Evolutionary conservation across 2,888 invertebrate species (phyloP).

Genomic region (Cryptocephalus moraei): DNA sequence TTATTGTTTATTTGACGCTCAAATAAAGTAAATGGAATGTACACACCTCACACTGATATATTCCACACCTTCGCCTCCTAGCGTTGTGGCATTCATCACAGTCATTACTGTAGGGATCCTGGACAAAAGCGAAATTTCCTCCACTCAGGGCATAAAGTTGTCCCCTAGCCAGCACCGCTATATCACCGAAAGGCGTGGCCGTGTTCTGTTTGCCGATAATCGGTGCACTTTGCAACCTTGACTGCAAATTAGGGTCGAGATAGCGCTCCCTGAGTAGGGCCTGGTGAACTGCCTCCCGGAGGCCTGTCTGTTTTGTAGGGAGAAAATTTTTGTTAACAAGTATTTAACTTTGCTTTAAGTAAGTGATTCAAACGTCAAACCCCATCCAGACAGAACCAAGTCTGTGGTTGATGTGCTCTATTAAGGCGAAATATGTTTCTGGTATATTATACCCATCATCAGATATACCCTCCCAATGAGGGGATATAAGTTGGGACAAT

Average conservation of each 20-base stretch:
- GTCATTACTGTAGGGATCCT: slow-evolving; percentile 35
- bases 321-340: no score
- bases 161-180: slow-evolving; percentile 54
- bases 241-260: slow-evolving; percentile 39
- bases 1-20: no score
- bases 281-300: slow-evolving; percentile 57
- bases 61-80: slow-evolving; percentile 9
- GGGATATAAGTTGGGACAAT: no score
- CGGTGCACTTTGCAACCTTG: slow-evolving; percentile 22
- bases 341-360: no score
- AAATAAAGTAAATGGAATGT: not conserved
- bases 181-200: slow-evolving; percentile 50
- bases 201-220: slow-evolving; percentile 29
- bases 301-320: slow-evolving; percentile 30
- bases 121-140: slow-evolving; percentile 45
- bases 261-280: slow-evolving; percentile 50
- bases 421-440: no score
- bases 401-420: no score
- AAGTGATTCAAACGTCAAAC: no score
- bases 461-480: no score
- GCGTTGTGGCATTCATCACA: slow-evolving; percentile 40
- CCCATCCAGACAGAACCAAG: no score
- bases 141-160: slow-evolving; percentile 44
- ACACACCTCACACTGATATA: slow-evolving; percentile 11
- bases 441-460: no score